These are phyloP conservation scores for Abrostola tripartita DNA, from an alignment of 2,888 invertebrate species.

Conservation along the genomic window DNA sequence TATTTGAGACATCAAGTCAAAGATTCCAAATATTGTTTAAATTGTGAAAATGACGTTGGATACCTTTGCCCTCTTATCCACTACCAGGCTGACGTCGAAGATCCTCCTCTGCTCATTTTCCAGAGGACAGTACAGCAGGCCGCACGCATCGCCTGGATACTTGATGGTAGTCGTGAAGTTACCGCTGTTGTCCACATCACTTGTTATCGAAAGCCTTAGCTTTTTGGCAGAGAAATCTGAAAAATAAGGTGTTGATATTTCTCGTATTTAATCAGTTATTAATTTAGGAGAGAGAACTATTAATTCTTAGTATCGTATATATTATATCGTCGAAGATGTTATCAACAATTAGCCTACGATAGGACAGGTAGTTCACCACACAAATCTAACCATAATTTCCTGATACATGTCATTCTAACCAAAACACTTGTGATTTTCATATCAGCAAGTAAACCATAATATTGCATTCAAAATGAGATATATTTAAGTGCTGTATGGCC, in stretches of 20 bases:
- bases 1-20: no score
- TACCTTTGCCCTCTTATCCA: slow-evolving; percentile 67
- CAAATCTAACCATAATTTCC: no score
- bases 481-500: no score
- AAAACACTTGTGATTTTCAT: no score
- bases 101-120: slow-evolving; percentile 63
- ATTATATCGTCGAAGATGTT: no score
- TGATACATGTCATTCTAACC: no score
- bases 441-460: not conserved
- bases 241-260: slow-evolving; percentile 9
- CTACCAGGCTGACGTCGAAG: slow-evolving; percentile 65
- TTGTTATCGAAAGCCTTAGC: slow-evolving; percentile 65
- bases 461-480: not conserved
- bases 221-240: slow-evolving; percentile 71
- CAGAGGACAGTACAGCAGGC: slow-evolving; percentile 67
- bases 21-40: no score
- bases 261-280: not conserved
- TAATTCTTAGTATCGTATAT: not conserved
- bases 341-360: no score
- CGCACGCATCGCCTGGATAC: slow-evolving; percentile 62
- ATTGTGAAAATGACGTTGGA: slow-evolving; percentile 31
- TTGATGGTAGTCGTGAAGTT: slow-evolving; percentile 62
- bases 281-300: not conserved
- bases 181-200: slow-evolving; percentile 64
- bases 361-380: no score